Evolutionary conservation across 1,140 invertebrate species (phyloP), one percentile per base, ranked within the genome.

Genomic region (Mya arenaria): DNA sequence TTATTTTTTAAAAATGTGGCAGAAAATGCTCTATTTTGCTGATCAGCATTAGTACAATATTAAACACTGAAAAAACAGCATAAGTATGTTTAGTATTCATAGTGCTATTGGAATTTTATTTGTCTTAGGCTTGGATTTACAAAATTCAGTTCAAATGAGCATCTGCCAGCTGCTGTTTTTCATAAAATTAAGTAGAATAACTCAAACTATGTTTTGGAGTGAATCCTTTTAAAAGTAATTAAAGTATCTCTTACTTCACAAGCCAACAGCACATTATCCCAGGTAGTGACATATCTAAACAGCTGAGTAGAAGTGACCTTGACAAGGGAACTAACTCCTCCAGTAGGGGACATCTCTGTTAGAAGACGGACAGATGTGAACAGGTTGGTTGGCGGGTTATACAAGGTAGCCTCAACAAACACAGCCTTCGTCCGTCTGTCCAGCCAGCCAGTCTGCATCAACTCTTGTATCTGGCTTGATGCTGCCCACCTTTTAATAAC

Each of bases 331-430:
- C 84, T 82, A 10, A 85, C 84, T n/a, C 86, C 80, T 10, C 91
- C 91, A 55, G 86, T 84, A 25, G 88, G 63, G 34, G 90, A 86
- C 3, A 89, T 68, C 77, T 92, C 91, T 23, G 89, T 32, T 48
- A 89, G 25, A 13, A 92, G 62, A 2, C 85, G 83, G 0, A 93
- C 87, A 17, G 90, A 89, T 56, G 87, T 89, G 75, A 91, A 92
- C 36, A 92, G 88, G 63, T 89, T 89, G 8, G 86, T 86, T 13
- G 89, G 89, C 4, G 85, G 80, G 75, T 92, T 90, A 78, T 87
- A 92, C 0, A 90, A 32, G 1, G 91, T 92, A 55, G 91, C 85
- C 74, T 92, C 89, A 8, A 91, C 75, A 69, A 92, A 84, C 10
- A 92, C 79, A 3, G 89, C 90, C 13, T 84, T 17, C 0, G 90